A percentile compares a stretch with the other conserved stretches of the same genome.
These are phyloP conservation scores for Podargus strigoides DNA, from an alignment of 2,797 vertebrate species.

Conservation along the genomic window DNA sequence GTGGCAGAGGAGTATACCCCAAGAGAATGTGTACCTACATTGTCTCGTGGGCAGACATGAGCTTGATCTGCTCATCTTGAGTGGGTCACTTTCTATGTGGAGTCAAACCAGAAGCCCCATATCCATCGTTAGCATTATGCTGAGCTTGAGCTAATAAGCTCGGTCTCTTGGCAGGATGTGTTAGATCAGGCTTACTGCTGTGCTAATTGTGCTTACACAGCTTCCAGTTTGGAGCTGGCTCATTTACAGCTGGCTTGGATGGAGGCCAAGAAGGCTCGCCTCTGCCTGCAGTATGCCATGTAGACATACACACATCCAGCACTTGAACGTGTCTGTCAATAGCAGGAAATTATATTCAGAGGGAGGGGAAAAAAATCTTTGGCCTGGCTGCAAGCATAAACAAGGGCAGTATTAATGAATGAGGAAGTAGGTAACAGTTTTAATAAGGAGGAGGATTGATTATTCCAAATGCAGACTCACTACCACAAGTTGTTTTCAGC, in stretches of 20 bases:
- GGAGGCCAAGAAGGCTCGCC: slow-evolving; percentile 44
- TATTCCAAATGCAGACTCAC: not conserved
- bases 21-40: not conserved
- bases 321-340: slow-evolving; percentile 47
- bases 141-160: slow-evolving; percentile 40
- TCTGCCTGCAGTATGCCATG: slow-evolving; percentile 43
- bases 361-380: slow-evolving; percentile 34
- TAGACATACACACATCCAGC: not conserved
- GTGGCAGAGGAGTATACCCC: not conserved
- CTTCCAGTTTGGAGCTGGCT: slow-evolving; percentile 67
- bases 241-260: slow-evolving; percentile 61
- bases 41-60: rapidly evolving
- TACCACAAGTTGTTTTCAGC: not conserved
- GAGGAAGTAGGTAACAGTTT: slow-evolving; percentile 19
- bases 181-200: slow-evolving; percentile 63
- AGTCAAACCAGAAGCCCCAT: slow-evolving; percentile 16
- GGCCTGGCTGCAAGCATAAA: slow-evolving; percentile 10
- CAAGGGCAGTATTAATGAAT: slow-evolving; percentile 9
- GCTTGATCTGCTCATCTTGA: not conserved
- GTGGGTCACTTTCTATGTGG: not conserved
- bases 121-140: not conserved
- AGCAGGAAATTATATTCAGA: slow-evolving; percentile 47
- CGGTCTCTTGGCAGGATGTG: slow-evolving; percentile 43
- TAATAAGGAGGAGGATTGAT: not conserved
- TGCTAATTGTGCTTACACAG: slow-evolving; percentile 66